A percentile compares a stretch with the other conserved stretches of the same genome.
These are phyloP conservation scores for Shargacucullia verbasci DNA, from an alignment of 2,888 invertebrate species.

Conservation along the genomic window DNA sequence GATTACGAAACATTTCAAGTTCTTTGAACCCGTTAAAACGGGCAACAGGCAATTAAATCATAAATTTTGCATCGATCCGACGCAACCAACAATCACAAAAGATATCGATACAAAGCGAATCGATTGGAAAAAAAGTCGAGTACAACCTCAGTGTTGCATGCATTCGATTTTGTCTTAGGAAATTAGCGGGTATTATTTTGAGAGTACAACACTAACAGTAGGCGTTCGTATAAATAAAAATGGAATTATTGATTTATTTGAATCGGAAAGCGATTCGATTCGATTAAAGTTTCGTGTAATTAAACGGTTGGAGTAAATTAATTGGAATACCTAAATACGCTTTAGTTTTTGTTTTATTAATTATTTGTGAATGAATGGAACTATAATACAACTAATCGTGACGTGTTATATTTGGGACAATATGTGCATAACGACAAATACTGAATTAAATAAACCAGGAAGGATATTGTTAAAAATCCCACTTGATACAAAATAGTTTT, in stretches of 20 bases:
- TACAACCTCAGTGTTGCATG: constrained; percentile 74
- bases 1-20: constrained; percentile 58
- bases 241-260: constrained; percentile 70
- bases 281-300: constrained; percentile 67
- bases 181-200: constrained; percentile 70
- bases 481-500: constrained; percentile 10
- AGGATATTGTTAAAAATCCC: background rate
- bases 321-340: constrained; percentile 56
- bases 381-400: background rate
- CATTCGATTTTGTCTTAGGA: constrained; percentile 77
- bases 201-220: constrained; percentile 55
- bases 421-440: too few relatives aligned
- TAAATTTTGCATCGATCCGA: constrained; percentile 85
- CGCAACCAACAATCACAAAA: constrained; percentile 87
- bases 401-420: too few relatives aligned
- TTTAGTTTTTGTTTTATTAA: background rate
- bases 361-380: background rate
- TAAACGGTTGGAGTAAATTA: constrained; percentile 57
- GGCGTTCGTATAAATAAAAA: constrained; percentile 64
- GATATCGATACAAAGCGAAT: constrained; percentile 86
- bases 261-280: constrained; percentile 64
- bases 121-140: constrained; percentile 68
- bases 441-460: too few relatives aligned
- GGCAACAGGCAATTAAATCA: constrained; percentile 86
- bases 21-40: constrained; percentile 60